phyloP scores from a whole-genome alignment of 2,797 vertebrate genomes.

The Cheirogaleus major region DNA sequence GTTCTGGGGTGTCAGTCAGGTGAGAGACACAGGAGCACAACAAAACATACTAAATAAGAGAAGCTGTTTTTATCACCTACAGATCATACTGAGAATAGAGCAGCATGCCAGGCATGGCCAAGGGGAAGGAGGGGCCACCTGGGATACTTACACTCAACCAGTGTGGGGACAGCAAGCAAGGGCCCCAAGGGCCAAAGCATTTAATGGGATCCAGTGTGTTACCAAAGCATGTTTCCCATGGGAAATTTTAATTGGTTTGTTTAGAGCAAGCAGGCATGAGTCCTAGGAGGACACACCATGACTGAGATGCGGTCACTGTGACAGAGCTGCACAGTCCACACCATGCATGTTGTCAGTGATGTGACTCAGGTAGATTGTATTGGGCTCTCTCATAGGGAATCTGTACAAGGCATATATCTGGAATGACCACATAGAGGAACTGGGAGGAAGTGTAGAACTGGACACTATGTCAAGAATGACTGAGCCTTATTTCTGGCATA shows the following conservation, averaged over 20 bases:
- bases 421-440: not conserved
- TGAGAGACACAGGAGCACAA: not conserved
- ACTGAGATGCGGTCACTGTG: not conserved
- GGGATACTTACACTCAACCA: not conserved
- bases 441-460: not conserved
- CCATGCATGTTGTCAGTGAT: too few species aligned
- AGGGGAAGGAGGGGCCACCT: not conserved
- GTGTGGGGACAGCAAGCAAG: not conserved
- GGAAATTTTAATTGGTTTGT: not conserved
- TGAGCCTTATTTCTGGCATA: too few species aligned
- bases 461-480: not conserved
- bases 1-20: not conserved
- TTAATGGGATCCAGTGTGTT: not conserved
- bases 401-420: not conserved
- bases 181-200: not conserved
- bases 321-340: not conserved
- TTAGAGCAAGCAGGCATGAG: not conserved
- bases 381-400: not conserved
- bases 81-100: not conserved
- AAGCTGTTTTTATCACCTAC: not conserved
- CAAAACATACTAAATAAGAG: not conserved
- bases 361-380: too few species aligned
- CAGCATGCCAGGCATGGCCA: too few species aligned
- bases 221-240: not conserved
- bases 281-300: too few species aligned